These are phyloP conservation scores for Lysandra bellargus DNA, from an alignment of 2,888 invertebrate genomes.

Conservation along the genomic window DNA sequence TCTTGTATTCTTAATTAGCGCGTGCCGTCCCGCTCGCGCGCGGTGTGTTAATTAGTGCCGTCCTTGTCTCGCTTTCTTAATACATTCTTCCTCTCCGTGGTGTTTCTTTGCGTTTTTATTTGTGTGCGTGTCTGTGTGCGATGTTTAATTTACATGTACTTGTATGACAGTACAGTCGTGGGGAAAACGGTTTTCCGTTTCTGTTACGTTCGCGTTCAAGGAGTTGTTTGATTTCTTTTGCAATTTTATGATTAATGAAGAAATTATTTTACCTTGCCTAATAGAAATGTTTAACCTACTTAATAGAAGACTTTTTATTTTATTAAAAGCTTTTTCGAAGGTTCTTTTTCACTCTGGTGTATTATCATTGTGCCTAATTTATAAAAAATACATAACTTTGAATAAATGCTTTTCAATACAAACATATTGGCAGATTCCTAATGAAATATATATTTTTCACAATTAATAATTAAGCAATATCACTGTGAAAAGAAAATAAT, in stretches of 20 bases:
- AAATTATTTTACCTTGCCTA: not conserved
- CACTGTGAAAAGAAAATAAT: not conserved
- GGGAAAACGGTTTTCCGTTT: conserved; percentile 31
- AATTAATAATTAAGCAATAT: too few relatives aligned
- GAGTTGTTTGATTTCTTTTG: not conserved
- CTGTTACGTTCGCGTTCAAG: not conserved
- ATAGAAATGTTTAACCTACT: not conserved
- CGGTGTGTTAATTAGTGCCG: conserved; percentile 72
- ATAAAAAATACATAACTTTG: too few relatives aligned
- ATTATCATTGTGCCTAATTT: too few relatives aligned
- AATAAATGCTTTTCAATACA: too few relatives aligned
- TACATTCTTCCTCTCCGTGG: conserved; percentile 80
- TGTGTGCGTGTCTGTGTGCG: conserved; percentile 80
- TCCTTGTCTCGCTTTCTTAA: conserved; percentile 81
- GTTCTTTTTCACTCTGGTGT: too few relatives aligned
- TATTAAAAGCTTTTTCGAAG: too few relatives aligned
- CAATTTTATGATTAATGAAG: not conserved
- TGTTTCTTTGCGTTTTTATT: conserved; percentile 81
- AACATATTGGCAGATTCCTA: too few relatives aligned
- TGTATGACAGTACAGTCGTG: conserved; percentile 72
- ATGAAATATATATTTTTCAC: too few relatives aligned
- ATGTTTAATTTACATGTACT: conserved; percentile 81
- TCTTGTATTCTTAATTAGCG: conserved; percentile 87
- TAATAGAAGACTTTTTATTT: too few relatives aligned
- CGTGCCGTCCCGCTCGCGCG: conserved; percentile 65